Conservation (phyloP, 2,888 invertebrate genomes). For the Carpatolechia fugitivella region DNA sequence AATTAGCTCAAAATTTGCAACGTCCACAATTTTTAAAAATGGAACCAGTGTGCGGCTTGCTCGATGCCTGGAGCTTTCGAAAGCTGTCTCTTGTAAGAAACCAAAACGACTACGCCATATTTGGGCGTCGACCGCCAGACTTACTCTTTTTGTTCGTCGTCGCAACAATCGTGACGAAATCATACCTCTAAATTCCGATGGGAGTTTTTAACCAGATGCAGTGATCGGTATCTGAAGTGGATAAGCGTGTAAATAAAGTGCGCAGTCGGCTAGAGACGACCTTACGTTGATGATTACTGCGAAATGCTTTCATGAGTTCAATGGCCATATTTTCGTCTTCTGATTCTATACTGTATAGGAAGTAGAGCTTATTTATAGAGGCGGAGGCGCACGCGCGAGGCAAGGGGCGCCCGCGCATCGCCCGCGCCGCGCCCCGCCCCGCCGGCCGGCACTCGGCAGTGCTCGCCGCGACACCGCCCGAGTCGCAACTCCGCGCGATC, state of each 20-base stretch:
- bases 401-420: slow-evolving; percentile 30
- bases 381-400: slow-evolving; percentile 32
- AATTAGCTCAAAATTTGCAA: no score
- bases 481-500: slow-evolving; percentile 25
- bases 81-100: slow-evolving; percentile 36
- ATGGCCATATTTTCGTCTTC: slow-evolving; percentile 68
- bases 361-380: slow-evolving; percentile 72
- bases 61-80: slow-evolving; percentile 31
- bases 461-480: slow-evolving; percentile 36
- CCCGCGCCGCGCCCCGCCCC: slow-evolving; percentile 41
- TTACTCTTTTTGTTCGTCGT: background rate
- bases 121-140: slow-evolving; percentile 29
- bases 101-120: slow-evolving; percentile 30
- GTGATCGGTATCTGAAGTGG: background rate
- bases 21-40: no score
- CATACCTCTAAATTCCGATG: slow-evolving; percentile 8
- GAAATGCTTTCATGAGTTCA: slow-evolving; percentile 70
- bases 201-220: slow-evolving; percentile 6
- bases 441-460: slow-evolving; percentile 50
- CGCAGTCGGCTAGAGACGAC: background rate
- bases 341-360: slow-evolving; percentile 67
- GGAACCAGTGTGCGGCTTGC: no score
- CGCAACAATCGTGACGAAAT: slow-evolving; percentile 15
- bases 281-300: slow-evolving; percentile 23
- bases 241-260: background rate